These are phyloP conservation scores for Talpa occidentalis DNA, from an alignment of 2,113 vertebrate species.

Conservation along the genomic window DNA sequence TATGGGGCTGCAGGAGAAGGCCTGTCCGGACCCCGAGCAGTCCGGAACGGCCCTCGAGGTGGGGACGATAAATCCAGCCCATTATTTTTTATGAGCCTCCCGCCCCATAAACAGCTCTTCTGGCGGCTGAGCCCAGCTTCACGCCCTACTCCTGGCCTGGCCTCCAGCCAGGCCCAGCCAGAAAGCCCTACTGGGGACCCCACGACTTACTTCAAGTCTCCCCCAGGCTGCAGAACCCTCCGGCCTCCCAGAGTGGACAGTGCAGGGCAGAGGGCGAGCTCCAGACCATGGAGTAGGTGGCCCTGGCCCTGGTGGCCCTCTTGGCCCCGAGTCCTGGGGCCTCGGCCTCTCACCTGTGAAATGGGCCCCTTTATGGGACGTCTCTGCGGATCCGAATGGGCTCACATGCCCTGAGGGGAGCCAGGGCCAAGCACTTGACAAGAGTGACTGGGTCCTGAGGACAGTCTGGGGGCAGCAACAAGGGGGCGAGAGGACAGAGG, in stretches of 20 bases:
- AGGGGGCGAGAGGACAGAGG: background rate
- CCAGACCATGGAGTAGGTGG: background rate
- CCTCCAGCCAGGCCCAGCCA: background rate
- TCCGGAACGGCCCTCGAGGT: conserved; percentile 59
- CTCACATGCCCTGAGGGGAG: fast-evolving
- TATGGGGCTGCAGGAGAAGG: conserved; percentile 39
- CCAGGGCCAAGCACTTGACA: background rate
- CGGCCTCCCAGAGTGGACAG: background rate
- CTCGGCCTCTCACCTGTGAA: background rate
- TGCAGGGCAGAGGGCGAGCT: background rate
- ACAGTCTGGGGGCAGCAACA: fast-evolving
- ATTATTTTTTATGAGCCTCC: conserved; percentile 80
- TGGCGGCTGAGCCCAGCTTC: conserved; percentile 59
- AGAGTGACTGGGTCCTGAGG: fast-evolving
- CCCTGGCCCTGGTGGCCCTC: background rate
- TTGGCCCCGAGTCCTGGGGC: background rate
- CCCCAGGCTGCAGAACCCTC: background rate
- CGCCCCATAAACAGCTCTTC: conserved; percentile 79
- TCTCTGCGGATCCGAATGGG: fast-evolving
- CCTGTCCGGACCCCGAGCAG: conserved; percentile 48
- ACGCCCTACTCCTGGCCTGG: conserved; percentile 61
- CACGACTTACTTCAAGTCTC: background rate
- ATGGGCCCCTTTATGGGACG: fast-evolving
- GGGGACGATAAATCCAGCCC: conserved; percentile 77
- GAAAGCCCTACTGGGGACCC: background rate